Base-by-base conservation (phyloP, 1,140 invertebrate species). In the Trissolcus basalis region DNA sequence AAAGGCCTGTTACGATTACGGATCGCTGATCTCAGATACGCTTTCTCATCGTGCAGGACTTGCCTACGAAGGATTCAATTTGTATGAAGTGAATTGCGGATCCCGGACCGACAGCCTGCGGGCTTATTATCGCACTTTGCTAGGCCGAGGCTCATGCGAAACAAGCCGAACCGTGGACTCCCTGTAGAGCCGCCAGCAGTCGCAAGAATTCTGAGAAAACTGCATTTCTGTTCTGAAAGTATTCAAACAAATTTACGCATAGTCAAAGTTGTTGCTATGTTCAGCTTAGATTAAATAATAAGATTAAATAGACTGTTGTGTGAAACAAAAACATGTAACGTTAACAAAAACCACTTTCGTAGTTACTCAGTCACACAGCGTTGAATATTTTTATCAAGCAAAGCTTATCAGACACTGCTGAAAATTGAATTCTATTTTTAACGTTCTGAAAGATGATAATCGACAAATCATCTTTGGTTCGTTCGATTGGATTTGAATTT, bases 91-190 rank as follows among this genome's bases (percentile, higher is more conserved):
- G 83, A 86, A 86, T 86, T 82, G 82, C 80, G 83, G 81, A 85
- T 84, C 82, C 83, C 83, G 78, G 83, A 80, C 83, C 80, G 85
- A 83, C 81, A 82, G 83, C 85, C 85, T 83, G 82, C 80, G 83
- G 84, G 85, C 84, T 86, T 86, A 86, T 86, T 86, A 86, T 86
- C 83, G 83, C 84, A 85, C 83, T 85, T 85, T 85, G 80, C 83
- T 78, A 75, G 72, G 78, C 76, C 77, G 74, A 74, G 70, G 74
- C 69, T 75, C 77, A 74, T 71, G 72, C 70, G 70, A 77, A 81
- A 80, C 78, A 79, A 80, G 77, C 70, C 71, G 51, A 59, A 69
- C 56, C 63, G 53, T 75, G 68, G 77, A 68, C 77, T 72, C 68
- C 51, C 67, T 69, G 71, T 51, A 70, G 63, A 69, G 49, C 63